Evolutionary conservation across 53 echinoderm and acorn worm genomes (phyloP).

Genomic region (Temnopleurus reevesii): DNA sequence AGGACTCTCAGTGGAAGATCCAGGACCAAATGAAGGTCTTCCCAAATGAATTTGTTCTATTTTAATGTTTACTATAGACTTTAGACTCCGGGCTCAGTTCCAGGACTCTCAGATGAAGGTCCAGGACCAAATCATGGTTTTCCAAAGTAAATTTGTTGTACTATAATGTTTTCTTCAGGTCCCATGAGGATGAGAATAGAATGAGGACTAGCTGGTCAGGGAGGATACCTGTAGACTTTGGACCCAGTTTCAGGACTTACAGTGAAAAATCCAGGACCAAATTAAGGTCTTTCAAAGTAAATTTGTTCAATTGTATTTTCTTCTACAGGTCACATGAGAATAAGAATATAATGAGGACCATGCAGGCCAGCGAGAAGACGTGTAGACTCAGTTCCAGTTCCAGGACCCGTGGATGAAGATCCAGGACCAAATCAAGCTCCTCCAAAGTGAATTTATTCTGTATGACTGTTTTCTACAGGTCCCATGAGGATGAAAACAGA

Average conservation of each 20-base stretch:
- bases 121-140: too few relatives aligned
- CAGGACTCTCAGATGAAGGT: constrained; percentile 49
- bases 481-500: constrained; percentile 40
- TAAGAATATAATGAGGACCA: not conserved
- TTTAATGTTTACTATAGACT: too few relatives aligned
- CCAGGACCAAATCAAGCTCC: too few relatives aligned
- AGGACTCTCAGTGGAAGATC: constrained; percentile 49
- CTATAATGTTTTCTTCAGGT: not conserved
- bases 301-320: not conserved
- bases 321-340: not conserved
- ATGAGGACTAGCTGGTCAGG: constrained; percentile 39
- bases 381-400: not conserved
- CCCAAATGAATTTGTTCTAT: too few relatives aligned
- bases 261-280: constrained; percentile 40
- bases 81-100: constrained; percentile 39
- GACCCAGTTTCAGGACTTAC: constrained; percentile 51
- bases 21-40: constrained; percentile 43
- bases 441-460: not conserved
- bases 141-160: too few relatives aligned
- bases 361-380: constrained; percentile 36
- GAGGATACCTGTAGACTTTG: constrained; percentile 44
- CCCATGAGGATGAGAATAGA: constrained; percentile 25
- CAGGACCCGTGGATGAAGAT: not conserved
- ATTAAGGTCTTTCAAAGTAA: too few relatives aligned
- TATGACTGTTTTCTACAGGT: not conserved